Evolutionary conservation across 2,888 invertebrate genomes (phyloP).

Genomic region (Apotomis capreana): DNA sequence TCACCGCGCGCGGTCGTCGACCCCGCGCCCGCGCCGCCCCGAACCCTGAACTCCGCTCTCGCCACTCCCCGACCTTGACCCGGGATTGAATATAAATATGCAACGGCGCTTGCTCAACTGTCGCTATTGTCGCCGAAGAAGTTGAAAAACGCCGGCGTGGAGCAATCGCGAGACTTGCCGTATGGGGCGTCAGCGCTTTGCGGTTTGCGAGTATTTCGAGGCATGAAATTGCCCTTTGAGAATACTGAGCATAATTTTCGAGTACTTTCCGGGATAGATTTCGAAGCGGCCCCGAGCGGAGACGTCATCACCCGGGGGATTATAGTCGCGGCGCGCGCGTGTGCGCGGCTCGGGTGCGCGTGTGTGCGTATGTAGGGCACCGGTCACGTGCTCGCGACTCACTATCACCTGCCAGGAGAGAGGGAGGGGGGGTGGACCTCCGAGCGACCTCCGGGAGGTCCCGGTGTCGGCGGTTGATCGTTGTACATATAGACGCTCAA

Average conservation of each 20-base stretch:
- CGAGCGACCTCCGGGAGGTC: not conserved
- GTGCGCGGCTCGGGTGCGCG: not conserved
- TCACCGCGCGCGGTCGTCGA: conserved; percentile 31
- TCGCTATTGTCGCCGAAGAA: too few relatives aligned
- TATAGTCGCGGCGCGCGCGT: not conserved
- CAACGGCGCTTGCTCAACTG: conserved; percentile 21
- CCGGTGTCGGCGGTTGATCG: not conserved
- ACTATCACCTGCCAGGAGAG: conserved; percentile 14
- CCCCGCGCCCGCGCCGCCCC: conserved; percentile 22
- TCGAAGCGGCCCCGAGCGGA: not conserved
- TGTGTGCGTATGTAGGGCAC: conserved; percentile 19
- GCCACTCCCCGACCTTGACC: conserved; percentile 30
- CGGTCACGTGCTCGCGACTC: conserved; percentile 34
- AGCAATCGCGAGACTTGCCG: too few relatives aligned
- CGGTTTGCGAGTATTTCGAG: too few relatives aligned
- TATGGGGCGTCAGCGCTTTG: too few relatives aligned
- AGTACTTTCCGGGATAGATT: too few relatives aligned
- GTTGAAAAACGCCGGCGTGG: too few relatives aligned
- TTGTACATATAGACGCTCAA: too few relatives aligned
- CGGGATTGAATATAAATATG: not conserved
- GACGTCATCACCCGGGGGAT: not conserved
- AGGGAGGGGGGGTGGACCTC: not conserved
- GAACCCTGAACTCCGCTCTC: conserved; percentile 25
- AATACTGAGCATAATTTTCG: too few relatives aligned
- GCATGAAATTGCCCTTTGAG: too few relatives aligned